Conservation (phyloP, 1,140 invertebrate genomes). For the Hetaerina americana region DNA sequence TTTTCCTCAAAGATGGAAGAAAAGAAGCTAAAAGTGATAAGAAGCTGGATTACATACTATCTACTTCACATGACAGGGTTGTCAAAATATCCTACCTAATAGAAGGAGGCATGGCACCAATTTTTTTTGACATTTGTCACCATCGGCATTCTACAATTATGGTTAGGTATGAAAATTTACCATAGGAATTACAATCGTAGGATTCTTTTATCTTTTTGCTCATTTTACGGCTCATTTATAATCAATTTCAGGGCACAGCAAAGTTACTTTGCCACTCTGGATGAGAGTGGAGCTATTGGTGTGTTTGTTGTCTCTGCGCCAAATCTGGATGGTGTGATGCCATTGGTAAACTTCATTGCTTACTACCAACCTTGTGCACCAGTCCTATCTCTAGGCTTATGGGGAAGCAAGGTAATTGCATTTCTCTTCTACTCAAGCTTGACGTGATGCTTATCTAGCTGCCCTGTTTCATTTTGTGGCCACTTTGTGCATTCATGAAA, state of each 20-base stretch:
- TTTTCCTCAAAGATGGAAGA: neutral
- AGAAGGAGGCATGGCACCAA: neutral
- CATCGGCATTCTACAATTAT: neutral
- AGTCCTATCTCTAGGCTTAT: neutral
- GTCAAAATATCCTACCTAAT: neutral
- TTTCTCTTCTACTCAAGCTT: no score
- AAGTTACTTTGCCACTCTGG: neutral
- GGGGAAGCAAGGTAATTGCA: neutral
- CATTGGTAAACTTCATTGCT: neutral
- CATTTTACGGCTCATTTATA: no score
- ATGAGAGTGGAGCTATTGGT: neutral
- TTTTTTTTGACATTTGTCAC: neutral
- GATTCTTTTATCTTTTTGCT: no score
- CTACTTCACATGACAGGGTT: neutral
- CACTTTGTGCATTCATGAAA: no score
- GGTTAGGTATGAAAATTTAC: no score
- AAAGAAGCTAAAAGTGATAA: neutral
- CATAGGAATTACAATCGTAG: no score
- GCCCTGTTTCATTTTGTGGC: no score
- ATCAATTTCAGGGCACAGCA: neutral
- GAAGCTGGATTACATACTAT: neutral
- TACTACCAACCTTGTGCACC: neutral
- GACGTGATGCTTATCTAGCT: no score
- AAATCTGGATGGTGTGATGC: neutral
- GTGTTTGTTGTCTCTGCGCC: neutral